Conservation (phyloP, 2,797 vertebrate genomes). For the Hozukius guyotensis region DNA sequence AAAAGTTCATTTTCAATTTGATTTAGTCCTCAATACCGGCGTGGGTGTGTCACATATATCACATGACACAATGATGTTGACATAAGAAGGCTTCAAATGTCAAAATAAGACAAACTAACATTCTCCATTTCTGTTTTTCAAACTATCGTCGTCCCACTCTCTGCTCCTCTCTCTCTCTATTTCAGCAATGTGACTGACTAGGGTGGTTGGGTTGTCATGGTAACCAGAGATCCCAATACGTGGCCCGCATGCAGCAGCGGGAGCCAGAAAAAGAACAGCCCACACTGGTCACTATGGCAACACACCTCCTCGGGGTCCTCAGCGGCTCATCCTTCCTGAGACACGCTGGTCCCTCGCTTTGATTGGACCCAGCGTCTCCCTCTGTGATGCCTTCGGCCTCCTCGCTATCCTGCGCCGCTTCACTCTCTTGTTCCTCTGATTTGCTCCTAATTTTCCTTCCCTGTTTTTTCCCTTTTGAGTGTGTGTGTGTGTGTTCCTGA, state of each 20-base stretch:
- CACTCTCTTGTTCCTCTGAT: not conserved
- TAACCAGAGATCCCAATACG: conserved; percentile 66
- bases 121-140: not conserved
- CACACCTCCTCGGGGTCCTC: conserved; percentile 69
- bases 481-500: not conserved
- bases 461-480: not conserved
- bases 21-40: not conserved
- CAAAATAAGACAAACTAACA: conserved; percentile 12
- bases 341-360: conserved; percentile 23
- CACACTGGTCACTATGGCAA: conserved; percentile 79
- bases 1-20: not conserved
- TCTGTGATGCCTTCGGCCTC: not conserved
- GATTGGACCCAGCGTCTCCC: conserved; percentile 15
- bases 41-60: not conserved
- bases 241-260: conserved; percentile 60
- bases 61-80: not conserved
- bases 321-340: conserved; percentile 55
- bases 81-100: not conserved
- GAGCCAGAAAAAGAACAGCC: conserved; percentile 82
- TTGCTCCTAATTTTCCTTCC: not conserved
- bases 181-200: conserved; percentile 60
- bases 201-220: conserved; percentile 67
- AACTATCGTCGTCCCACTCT: conserved; percentile 38
- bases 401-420: not conserved
- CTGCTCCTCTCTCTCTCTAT: conserved; percentile 27